A percentile compares a stretch with the other conserved stretches of the same genome.
Conservation (phyloP, 2,888 invertebrate genomes). For the Leptogaster cylindrica region DNA sequence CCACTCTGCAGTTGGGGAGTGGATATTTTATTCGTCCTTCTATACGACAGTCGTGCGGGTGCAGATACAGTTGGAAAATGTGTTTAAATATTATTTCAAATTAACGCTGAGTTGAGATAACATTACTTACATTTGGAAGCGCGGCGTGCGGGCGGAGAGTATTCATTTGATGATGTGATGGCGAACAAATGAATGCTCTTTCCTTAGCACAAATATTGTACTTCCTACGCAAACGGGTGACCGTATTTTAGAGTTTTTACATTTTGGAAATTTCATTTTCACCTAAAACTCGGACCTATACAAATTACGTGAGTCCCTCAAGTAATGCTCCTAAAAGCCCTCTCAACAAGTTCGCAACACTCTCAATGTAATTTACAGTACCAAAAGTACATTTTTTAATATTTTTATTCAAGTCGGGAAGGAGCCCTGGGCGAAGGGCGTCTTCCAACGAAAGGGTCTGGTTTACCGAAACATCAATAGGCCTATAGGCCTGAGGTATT, state of each 20-base stretch:
- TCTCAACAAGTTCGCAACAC: conserved; percentile 9
- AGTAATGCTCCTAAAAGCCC: neutral
- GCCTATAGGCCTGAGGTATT: too few relatives aligned
- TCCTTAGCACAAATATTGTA: too few relatives aligned
- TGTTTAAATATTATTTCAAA: neutral
- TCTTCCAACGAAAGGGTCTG: too few relatives aligned
- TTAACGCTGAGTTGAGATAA: too few relatives aligned
- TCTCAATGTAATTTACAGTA: conserved; percentile 1
- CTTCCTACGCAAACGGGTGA: conserved; percentile 3
- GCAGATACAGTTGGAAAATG: neutral
- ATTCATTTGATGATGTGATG: neutral
- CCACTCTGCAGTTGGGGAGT: neutral
- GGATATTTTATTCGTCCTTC: neutral
- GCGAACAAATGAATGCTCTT: conserved; percentile 1
- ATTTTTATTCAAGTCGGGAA: too few relatives aligned
- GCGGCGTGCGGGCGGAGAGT: neutral
- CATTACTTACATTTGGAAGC: neutral
- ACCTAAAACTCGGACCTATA: conserved; percentile 3
- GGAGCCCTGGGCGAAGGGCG: too few relatives aligned
- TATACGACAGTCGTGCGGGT: neutral
- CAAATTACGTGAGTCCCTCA: too few relatives aligned
- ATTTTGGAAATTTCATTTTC: too few relatives aligned
- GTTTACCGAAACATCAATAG: too few relatives aligned
- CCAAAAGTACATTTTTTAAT: neutral
- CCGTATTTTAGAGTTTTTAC: neutral